Conservation (phyloP, 2,797 vertebrate species). For the Myripristis jacobus region DNA sequence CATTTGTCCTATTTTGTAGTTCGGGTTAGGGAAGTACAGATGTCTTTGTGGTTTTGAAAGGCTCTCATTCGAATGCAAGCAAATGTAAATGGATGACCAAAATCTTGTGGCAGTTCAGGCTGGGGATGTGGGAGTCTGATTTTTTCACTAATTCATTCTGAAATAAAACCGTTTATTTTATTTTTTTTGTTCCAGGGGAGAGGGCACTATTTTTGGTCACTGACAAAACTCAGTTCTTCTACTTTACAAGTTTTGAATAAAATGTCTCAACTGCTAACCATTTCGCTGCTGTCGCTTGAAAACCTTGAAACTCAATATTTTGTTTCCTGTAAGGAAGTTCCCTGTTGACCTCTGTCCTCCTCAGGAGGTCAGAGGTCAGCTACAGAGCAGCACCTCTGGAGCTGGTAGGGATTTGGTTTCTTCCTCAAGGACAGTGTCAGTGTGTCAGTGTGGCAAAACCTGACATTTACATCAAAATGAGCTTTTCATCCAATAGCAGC, state of each 20-base stretch:
- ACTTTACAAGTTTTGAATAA: conserved; percentile 73
- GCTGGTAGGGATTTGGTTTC: too few relatives aligned
- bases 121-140: conserved; percentile 3
- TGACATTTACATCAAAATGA: not conserved
- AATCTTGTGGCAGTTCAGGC: conserved; percentile 28
- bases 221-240: conserved; percentile 83
- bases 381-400: too few relatives aligned
- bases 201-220: conserved; percentile 35
- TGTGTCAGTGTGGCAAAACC: not conserved
- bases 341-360: too few relatives aligned
- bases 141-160: conserved; percentile 2
- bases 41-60: not conserved
- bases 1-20: too few relatives aligned
- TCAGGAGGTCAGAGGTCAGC: too few relatives aligned
- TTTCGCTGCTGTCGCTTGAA: conserved; percentile 2
- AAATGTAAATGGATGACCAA: conserved; percentile 23
- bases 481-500: conserved; percentile 22
- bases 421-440: not conserved
- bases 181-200: too few relatives aligned
- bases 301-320: not conserved
- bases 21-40: too few relatives aligned
- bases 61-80: conserved; percentile 15
- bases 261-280: not conserved
- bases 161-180: conserved; percentile 4
- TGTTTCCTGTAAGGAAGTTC: too few relatives aligned